phyloP scores from a whole-genome alignment of 1,140 invertebrate genomes.

The Stegodyphus mimosarum region DNA sequence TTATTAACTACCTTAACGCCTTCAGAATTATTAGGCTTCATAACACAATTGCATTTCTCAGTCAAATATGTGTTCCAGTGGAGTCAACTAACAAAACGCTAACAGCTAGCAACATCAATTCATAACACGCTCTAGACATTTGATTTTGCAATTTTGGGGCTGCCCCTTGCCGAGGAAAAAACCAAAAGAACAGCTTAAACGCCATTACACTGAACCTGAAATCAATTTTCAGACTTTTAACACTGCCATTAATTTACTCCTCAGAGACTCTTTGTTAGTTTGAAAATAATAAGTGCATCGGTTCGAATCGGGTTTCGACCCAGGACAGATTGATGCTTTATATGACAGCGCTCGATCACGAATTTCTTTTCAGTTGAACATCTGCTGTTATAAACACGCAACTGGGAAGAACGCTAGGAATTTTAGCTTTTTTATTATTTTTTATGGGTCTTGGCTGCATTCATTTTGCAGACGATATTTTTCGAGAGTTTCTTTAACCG shows the following conservation, averaged over 20 bases:
- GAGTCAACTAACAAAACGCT: too few relatives aligned
- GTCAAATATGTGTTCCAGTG: too few relatives aligned
- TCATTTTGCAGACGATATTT: background rate
- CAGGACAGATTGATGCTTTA: slow-evolving; percentile 2
- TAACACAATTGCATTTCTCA: too few relatives aligned
- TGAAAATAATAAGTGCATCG: slow-evolving; percentile 2
- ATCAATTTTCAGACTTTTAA: background rate
- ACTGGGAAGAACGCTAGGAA: too few relatives aligned
- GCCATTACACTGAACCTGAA: background rate
- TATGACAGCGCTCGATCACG: slow-evolving; percentile 5
- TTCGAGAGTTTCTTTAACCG: background rate
- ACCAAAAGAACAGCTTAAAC: background rate
- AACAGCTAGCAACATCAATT: too few relatives aligned
- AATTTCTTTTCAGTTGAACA: background rate
- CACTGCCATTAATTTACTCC: background rate
- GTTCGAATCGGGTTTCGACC: slow-evolving; percentile 20
- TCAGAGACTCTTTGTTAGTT: background rate
- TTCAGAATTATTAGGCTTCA: too few relatives aligned
- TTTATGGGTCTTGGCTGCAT: background rate
- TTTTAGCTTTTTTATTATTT: background rate
- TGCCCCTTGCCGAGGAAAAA: too few relatives aligned
- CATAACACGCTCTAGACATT: too few relatives aligned
- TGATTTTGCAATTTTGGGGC: too few relatives aligned
- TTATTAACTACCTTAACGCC: too few relatives aligned
- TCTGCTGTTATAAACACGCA: background rate